Base-by-base conservation (phyloP, 2,888 invertebrate genomes). In the Erannis defoliaria region DNA sequence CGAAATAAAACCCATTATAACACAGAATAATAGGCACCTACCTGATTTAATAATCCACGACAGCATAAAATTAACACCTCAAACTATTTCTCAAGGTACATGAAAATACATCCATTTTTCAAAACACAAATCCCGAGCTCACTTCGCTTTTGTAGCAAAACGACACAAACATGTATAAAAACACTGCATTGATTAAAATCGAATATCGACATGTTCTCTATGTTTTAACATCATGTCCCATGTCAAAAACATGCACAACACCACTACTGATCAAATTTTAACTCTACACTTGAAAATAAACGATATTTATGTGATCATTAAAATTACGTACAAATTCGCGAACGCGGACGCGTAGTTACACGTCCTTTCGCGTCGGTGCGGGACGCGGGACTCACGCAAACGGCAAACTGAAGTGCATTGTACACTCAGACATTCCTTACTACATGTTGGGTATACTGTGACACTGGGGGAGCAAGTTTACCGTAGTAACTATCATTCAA, bases 401-500 rank as follows among this genome's bases (percentile, higher is more conserved):
- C 18, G 9, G 46, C 23, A 9, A n/a, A 38, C 29, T 51, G 10
- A 31, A 46, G 19, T 46, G 46, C 46, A 46, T 46, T 31, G 31
- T 46, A 33, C 46, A 46, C 26, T 50, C 50, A 50, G 50, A 50
- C 50, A 23, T 16, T 12, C 35, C 31, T 19, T 51, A 51, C 51
- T 2, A 40, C 10, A 5, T 51, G 1, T 12, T 23, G n/a, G 29
- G 4, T 40, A 51, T n/a, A 12, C 51, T 51, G 40, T 40, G 31
- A 6, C 40, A 51, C 29, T 19, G 38, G 40, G 51, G 51, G 51
- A 51, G 38, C 51, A 29, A 37, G 23, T 49, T 49, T 23, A 23
- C 23, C 42, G 26, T 38, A 16, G 37, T 35, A 26, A 51, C 51
- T 51, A 31, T 29, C 4, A 40, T 9, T 12, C 1, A 51, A 37